A percentile compares a stretch with the other conserved stretches of the same genome.
Conservation (phyloP, 2,888 invertebrate genomes). For the Acleris holmiana region DNA sequence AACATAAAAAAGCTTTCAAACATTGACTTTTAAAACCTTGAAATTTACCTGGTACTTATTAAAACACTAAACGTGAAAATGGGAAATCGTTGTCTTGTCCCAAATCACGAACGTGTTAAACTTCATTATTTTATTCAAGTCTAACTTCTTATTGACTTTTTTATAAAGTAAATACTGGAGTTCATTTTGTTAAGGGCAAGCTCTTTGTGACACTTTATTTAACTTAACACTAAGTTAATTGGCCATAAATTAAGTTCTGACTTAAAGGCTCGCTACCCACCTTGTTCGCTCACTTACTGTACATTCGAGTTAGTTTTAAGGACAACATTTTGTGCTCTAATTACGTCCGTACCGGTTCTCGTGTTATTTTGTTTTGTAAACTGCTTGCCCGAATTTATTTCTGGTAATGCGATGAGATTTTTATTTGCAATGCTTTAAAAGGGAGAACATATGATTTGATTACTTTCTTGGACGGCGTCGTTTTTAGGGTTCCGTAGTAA, state of each 20-base stretch:
- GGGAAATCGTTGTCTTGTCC: background rate
- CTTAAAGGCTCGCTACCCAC: constrained; percentile 69
- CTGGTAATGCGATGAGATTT: background rate
- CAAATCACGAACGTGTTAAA: background rate
- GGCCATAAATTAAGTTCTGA: constrained; percentile 79
- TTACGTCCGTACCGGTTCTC: constrained; percentile 52
- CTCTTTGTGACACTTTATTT: constrained; percentile 74
- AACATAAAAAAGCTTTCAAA: constrained; percentile 5
- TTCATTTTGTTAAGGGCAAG: constrained; percentile 51
- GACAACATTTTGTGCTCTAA: constrained; percentile 70
- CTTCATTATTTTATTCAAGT: background rate
- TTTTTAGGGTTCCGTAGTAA: no score
- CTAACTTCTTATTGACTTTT: background rate
- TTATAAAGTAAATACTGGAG: constrained; percentile 39
- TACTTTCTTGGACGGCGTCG: no score
- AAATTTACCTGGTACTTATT: background rate
- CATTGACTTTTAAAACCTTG: constrained; percentile 7
- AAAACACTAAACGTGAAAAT: constrained; percentile 6
- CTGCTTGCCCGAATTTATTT: constrained; percentile 26
- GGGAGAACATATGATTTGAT: background rate
- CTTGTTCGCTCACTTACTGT: constrained; percentile 54
- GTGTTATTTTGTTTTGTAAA: constrained; percentile 41
- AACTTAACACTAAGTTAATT: constrained; percentile 80
- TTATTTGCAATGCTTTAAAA: background rate
- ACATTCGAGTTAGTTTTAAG: constrained; percentile 66